Evolutionary conservation across 1,140 invertebrate genomes (phyloP), one percentile per base, ranked within the genome.

Genomic region (Eciton burchellii): DNA sequence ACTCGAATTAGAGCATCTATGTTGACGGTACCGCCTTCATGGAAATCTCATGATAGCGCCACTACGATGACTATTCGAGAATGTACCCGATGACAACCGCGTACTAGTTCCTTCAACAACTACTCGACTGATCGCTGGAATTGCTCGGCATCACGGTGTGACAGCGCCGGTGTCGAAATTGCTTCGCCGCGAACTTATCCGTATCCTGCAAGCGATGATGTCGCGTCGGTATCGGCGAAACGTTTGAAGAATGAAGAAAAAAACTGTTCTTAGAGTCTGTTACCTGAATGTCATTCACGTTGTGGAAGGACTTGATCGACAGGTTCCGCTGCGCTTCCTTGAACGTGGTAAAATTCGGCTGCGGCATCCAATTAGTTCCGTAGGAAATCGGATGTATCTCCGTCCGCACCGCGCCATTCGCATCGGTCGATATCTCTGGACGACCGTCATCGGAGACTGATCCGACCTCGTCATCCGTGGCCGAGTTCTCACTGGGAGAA

Each of bases 131-230:
- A 49, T 91, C 90, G 65, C 86, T 91, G 11, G 79, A 91, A 62
- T 91, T 91, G 41, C 77, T 85, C 0, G 90, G 90, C 63, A 91
- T 88, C 0, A 89, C 89, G 8, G 90, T 90, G 59, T 90, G 90
- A 74, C 89, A 91, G 3, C 88, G 2, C 90, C 84, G 87, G 60
- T 91, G 79, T 52, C 90, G 77, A 12, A 86, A 11, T 8, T 88
- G 77, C 3, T 63, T 72, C 0, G 68, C 49, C 8, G 57, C 16
- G 12, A 70, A 14, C 11, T 87, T 74, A 11, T 83, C 84, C 3
- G 84, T 5, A 62, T 86, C 81, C 26, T 86, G 24, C 41, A 77
- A 77, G 4, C 12, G 19, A 54, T 12, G 52, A 56, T 43, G 12
- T n/a, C 9, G 19, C 29, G n/a, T 62, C 19, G 29, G 9, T 16